Conservation (phyloP, 2,113 vertebrate species). For the Antennarius striatus region DNA sequence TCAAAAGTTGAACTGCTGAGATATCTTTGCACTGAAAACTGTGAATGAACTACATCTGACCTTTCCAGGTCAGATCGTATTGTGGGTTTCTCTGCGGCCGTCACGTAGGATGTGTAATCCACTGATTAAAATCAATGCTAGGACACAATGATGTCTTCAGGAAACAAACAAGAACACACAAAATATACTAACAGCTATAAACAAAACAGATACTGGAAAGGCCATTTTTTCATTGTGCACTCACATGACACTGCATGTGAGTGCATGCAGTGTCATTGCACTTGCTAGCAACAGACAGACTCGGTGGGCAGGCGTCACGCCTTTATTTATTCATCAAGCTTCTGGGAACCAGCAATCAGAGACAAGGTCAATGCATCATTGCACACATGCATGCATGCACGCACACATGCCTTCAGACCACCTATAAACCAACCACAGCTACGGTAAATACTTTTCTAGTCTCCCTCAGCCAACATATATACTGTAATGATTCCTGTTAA, state of each 20-base stretch:
- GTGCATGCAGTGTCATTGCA: slow-evolving; percentile 34
- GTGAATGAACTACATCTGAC: no score
- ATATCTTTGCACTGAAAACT: no score
- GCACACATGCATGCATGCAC: slow-evolving; percentile 11
- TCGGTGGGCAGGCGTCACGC: slow-evolving; percentile 58
- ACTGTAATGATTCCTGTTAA: slow-evolving; percentile 32
- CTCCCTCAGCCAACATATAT: slow-evolving; percentile 36
- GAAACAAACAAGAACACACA: no score
- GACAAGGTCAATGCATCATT: slow-evolving; percentile 66
- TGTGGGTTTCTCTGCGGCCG: no score
- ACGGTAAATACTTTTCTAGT: slow-evolving; percentile 32
- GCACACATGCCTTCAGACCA: background rate
- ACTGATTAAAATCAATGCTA: no score
- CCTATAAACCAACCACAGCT: slow-evolving; percentile 40
- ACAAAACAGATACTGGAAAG: no score
- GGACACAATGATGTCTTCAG: no score
- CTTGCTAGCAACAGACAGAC: slow-evolving; percentile 57
- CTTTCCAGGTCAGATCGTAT: no score
- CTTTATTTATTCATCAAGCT: slow-evolving; percentile 77
- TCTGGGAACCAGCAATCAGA: slow-evolving; percentile 69
- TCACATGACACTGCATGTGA: slow-evolving; percentile 40
- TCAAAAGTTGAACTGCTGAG: no score
- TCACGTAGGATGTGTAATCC: no score
- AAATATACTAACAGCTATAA: no score
- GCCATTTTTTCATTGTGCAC: slow-evolving; percentile 48